These are phyloP conservation scores for Stratiomys singularior DNA, from an alignment of 2,888 invertebrate genomes.

Conservation along the genomic window DNA sequence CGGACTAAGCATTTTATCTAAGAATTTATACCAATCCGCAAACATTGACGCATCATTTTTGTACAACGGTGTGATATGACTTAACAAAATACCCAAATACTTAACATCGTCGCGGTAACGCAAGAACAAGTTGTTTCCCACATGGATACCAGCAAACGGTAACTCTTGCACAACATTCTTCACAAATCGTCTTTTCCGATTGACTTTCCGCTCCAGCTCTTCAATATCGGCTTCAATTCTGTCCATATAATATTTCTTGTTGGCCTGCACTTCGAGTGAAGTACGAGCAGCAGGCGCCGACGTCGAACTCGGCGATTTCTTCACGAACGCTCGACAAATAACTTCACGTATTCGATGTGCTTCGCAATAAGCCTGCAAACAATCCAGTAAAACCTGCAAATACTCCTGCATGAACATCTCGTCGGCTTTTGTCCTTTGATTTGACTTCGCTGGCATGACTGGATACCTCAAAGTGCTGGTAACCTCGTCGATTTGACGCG, in stretches of 20 bases:
- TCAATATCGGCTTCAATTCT: constrained; percentile 55
- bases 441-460: constrained; percentile 48
- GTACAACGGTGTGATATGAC: constrained; percentile 32
- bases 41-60: neutral
- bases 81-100: constrained; percentile 54
- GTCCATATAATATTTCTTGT: constrained; percentile 50
- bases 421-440: constrained; percentile 49
- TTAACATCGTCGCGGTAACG: constrained; percentile 58
- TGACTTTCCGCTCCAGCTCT: constrained; percentile 53
- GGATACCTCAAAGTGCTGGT: constrained; percentile 20
- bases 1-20: constrained; percentile 2
- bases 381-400: constrained; percentile 57
- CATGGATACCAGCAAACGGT: constrained; percentile 54
- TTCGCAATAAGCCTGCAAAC: constrained; percentile 58
- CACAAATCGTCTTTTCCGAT: constrained; percentile 55
- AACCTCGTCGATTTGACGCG: neutral
- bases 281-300: neutral
- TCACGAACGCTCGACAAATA: neutral
- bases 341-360: constrained; percentile 57
- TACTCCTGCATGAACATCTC: constrained; percentile 58
- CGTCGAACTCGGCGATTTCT: constrained; percentile 51
- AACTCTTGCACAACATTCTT: constrained; percentile 57
- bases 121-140: constrained; percentile 54
- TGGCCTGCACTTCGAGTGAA: neutral
- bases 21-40: neutral